Evolutionary conservation across 2,113 vertebrate genomes (phyloP), one percentile per base, ranked within the genome.

Genomic region (Tragelaphus scriptus): DNA sequence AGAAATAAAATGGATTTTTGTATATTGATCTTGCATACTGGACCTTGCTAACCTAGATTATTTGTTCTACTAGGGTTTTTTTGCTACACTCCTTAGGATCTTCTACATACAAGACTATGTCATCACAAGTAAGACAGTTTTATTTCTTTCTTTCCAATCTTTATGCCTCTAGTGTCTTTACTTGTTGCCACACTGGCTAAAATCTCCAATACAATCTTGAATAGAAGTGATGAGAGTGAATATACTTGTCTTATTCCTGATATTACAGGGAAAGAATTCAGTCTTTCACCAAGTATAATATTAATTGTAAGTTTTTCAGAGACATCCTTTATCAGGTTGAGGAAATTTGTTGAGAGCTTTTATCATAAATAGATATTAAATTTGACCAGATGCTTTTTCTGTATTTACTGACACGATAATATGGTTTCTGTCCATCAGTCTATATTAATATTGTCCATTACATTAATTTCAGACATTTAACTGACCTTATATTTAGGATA

Each of bases 1-100:
- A 92, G 63, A 96, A 84, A 86, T 94, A 75, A 91, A 96, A 28
- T 59, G 32, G 30, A 49, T 36, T 94, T 91, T 81, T 80, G 19
- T 32, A 9, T 65, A 17, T 93, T 63, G 25, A 87, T 75, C 23
- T 75, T 91, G 23, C 15, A n/a, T 93, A 44, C 4, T 51, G 75
- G 30, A 63, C 11, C 7, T 91, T 90, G 53, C 55, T 82, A 87
- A 65, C 36, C 77, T 88, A 88, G 13, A 61, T 63, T 63, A 16
- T 88, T 81, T 55, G 25, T 85, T 93, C 23, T 90, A 71, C 28
- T 55, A 51, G n/a, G 3, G 40, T 71, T n/a, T 26, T 26, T 53
- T 51, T 55, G 9, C 17, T 81, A 58, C 16, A 82, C 56, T 21
- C 16, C 40, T 75, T 61, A 58, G 40, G 40, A 17, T 81, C 26